A percentile compares a stretch with the other conserved stretches of the same genome.
Conservation (phyloP, 2,888 invertebrate species). For the Galeopsomyia nigrocyanea region DNA sequence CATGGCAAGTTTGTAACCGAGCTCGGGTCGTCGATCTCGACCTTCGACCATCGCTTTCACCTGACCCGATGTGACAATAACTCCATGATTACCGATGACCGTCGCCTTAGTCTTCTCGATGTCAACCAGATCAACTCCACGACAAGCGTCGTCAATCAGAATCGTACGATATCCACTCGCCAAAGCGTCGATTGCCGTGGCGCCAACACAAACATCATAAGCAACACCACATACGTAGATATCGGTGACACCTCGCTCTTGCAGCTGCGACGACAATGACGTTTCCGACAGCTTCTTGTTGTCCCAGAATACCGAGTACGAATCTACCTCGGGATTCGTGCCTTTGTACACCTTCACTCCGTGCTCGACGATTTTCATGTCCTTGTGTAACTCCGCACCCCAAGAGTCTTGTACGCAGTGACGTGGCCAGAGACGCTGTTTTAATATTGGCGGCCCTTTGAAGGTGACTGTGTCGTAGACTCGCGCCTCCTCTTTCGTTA, state of each 20-base stretch:
- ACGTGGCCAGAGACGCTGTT: constrained; percentile 93
- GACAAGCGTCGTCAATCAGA: constrained; percentile 90
- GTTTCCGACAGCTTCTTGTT: constrained; percentile 93
- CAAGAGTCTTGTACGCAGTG: constrained; percentile 97
- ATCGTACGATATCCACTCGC: constrained; percentile 92
- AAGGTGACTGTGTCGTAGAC: constrained; percentile 95
- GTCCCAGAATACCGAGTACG: constrained; percentile 99
- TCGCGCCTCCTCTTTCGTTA: constrained; percentile 77
- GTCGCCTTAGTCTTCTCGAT: constrained; percentile 86
- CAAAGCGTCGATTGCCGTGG: constrained; percentile 90
- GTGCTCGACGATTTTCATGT: constrained; percentile 85
- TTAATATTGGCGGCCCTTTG: constrained; percentile 86
- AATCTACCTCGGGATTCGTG: constrained; percentile 94
- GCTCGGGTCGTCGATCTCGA: constrained; percentile 86
- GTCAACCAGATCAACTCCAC: constrained; percentile 88
- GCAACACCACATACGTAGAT: constrained; percentile 96
- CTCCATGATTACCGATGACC: constrained; percentile 82
- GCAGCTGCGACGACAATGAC: constrained; percentile 84
- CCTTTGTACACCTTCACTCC: constrained; percentile 91
- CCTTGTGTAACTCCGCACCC: constrained; percentile 94
- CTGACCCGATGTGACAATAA: constrained; percentile 84
- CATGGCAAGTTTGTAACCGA: constrained; percentile 90
- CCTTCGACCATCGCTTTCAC: constrained; percentile 91
- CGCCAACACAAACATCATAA: constrained; percentile 95
- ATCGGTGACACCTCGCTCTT: constrained; percentile 86